A percentile compares a stretch with the other conserved stretches of the same genome.
phyloP scores from a whole-genome alignment of 30 jellyfish, hydroid and myxozoan species.

The Pelagia noctiluca region DNA sequence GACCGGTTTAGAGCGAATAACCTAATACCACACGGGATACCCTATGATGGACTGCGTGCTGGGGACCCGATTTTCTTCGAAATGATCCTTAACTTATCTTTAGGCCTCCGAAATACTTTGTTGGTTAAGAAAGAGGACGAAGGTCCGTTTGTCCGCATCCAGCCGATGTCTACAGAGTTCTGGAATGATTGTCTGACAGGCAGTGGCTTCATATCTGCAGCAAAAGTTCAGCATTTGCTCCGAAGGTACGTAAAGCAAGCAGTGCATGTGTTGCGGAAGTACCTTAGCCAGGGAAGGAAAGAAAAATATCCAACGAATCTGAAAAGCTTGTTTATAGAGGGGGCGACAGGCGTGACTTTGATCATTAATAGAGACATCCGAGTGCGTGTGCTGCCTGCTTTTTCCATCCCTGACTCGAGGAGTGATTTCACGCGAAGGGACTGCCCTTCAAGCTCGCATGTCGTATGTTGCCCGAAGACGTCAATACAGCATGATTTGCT shows the following conservation, averaged over 20 bases:
- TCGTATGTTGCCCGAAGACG: slow-evolving; percentile 60
- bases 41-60: slow-evolving; percentile 78
- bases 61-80: slow-evolving; percentile 74
- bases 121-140: slow-evolving; percentile 46
- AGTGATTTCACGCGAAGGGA: slow-evolving; percentile 64
- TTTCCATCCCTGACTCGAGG: slow-evolving; percentile 80
- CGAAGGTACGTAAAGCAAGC: slow-evolving; percentile 81
- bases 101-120: slow-evolving; percentile 65
- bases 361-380: slow-evolving; percentile 59
- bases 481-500: slow-evolving; percentile 33
- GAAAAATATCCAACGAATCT: slow-evolving; percentile 74
- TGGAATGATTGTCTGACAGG: slow-evolving; percentile 83
- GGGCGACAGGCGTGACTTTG: slow-evolving; percentile 53
- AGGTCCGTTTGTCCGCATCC: slow-evolving; percentile 63
- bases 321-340: slow-evolving; percentile 67
- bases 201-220: slow-evolving; percentile 63
- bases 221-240: slow-evolving; percentile 51
- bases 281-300: slow-evolving; percentile 65
- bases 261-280: slow-evolving; percentile 78
- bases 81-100: slow-evolving; percentile 70
- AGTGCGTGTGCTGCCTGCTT: slow-evolving; percentile 78
- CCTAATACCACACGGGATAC: slow-evolving; percentile 81
- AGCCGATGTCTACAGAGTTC: slow-evolving; percentile 55
- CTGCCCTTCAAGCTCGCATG: slow-evolving; percentile 87
- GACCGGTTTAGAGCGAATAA: slow-evolving; percentile 80